A percentile compares a stretch with the other conserved stretches of the same genome.
Conservation (phyloP, 2,113 vertebrate genomes). For the Nyctibius bracteatus region DNA sequence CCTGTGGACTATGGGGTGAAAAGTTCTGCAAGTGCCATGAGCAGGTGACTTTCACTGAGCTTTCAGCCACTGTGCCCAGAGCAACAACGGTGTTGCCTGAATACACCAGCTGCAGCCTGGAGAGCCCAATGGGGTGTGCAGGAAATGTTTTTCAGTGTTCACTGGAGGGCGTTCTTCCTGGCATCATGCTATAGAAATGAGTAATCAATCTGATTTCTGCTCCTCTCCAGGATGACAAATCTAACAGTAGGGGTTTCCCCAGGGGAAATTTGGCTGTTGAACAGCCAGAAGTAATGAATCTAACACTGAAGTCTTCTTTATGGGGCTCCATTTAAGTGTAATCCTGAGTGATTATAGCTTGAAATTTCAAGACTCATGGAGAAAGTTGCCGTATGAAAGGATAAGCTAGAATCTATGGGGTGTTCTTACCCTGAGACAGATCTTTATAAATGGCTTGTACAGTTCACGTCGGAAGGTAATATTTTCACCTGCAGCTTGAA, state of each 20-base stretch:
- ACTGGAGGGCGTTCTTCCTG: neutral
- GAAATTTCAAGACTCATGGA: neutral
- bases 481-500: conserved; percentile 26
- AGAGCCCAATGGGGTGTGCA: neutral
- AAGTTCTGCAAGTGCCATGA: neutral
- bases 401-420: neutral
- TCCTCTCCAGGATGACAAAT: neutral
- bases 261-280: neutral
- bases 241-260: neutral
- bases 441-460: neutral
- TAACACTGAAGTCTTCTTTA: neutral
- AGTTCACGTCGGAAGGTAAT: neutral
- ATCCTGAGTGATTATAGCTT: neutral
- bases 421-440: neutral
- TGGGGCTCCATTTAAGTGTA: neutral
- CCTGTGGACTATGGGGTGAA: neutral
- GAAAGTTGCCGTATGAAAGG: neutral
- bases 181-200: neutral
- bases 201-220: neutral
- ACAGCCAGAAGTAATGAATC: neutral
- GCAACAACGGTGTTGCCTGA: neutral
- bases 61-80: neutral
- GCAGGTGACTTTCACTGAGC: neutral
- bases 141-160: neutral
- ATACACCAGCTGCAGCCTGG: neutral